A percentile compares a stretch with the other conserved stretches of the same genome.
Conservation (phyloP, 2,113 vertebrate species). For the Nannobrachium achirus region DNA sequence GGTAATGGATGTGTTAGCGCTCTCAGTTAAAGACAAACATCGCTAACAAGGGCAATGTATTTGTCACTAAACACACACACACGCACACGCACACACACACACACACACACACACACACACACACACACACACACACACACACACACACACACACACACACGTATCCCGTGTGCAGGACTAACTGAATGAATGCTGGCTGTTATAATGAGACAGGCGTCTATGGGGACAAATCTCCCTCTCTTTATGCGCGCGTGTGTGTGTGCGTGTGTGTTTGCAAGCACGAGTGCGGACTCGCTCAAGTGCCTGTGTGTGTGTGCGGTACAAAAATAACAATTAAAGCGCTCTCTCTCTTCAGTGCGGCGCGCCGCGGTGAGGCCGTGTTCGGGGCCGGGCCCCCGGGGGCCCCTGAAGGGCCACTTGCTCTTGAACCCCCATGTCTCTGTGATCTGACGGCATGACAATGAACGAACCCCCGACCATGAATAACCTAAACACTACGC, state of each 20-base stretch:
- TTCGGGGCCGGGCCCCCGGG: slow-evolving; percentile 47
- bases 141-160: no score
- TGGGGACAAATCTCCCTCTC: not conserved
- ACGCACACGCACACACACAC: no score
- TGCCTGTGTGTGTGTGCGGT: slow-evolving; percentile 37
- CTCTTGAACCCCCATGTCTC: no score
- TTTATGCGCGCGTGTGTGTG: not conserved
- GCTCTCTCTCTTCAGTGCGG: slow-evolving; percentile 40
- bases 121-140: no score
- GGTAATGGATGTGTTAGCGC: slow-evolving; percentile 29
- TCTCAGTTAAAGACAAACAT: not conserved
- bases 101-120: not conserved
- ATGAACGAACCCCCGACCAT: no score
- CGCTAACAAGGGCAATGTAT: slow-evolving; percentile 82
- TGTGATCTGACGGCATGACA: no score
- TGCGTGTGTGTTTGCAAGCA: not conserved
- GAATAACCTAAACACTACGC: no score
- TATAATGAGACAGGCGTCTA: no score
- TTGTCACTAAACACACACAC: slow-evolving; percentile 61
- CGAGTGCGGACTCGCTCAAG: slow-evolving; percentile 20
- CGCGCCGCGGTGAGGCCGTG: slow-evolving; percentile 46
- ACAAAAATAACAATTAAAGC: slow-evolving; percentile 75
- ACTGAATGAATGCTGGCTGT: no score
- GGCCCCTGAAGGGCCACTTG: slow-evolving; percentile 46
- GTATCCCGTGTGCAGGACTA: no score